Evolutionary conservation across 2,888 invertebrate species (phyloP).

Genomic region (Caenorhabditis sp.): DNA sequence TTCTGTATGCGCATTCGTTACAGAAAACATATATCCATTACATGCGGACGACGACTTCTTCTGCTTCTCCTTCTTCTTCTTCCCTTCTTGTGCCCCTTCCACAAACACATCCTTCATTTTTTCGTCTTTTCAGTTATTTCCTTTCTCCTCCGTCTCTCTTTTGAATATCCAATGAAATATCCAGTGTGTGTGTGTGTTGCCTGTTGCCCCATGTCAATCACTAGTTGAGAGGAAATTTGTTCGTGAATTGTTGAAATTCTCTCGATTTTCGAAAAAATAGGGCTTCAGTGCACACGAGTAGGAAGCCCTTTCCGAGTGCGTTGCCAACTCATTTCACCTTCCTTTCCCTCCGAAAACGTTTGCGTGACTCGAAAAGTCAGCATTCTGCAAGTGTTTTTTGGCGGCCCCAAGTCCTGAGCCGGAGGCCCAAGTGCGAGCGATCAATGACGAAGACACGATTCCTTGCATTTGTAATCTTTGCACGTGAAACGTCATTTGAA

Average conservation of each 20-base stretch:
- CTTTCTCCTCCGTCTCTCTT: conserved; percentile 16
- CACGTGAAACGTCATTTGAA: conserved; percentile 20
- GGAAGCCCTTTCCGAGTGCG: conserved; percentile 15
- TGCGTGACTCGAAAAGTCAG: conserved; percentile 16
- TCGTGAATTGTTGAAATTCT: conserved; percentile 15
- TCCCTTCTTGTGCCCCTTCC: conserved; percentile 6
- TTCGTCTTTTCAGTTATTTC: conserved; percentile 11
- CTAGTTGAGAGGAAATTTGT: conserved; percentile 6
- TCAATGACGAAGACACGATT: conserved; percentile 20
- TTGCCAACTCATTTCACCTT: neutral
- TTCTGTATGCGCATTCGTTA: conserved; percentile 48
- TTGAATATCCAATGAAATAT: conserved; percentile 27
- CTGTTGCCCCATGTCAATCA: conserved; percentile 4
- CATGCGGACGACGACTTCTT: conserved; percentile 40
- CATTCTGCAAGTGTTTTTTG: conserved; percentile 19
- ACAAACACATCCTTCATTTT: conserved; percentile 41
- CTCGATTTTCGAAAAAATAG: neutral
- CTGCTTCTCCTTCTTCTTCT: neutral
- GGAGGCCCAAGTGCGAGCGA: neutral
- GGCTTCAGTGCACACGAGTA: conserved; percentile 10
- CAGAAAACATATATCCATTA: conserved; percentile 58
- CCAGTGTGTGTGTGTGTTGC: too few species aligned
- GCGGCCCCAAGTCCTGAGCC: too few species aligned
- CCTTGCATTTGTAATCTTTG: conserved; percentile 28
- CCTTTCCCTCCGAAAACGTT: neutral